Percentiles rank a stretch among this genome's conserved stretches.
phyloP scores from a whole-genome alignment of 1,140 invertebrate species.

The Tetranychus cinnabarinus region DNA sequence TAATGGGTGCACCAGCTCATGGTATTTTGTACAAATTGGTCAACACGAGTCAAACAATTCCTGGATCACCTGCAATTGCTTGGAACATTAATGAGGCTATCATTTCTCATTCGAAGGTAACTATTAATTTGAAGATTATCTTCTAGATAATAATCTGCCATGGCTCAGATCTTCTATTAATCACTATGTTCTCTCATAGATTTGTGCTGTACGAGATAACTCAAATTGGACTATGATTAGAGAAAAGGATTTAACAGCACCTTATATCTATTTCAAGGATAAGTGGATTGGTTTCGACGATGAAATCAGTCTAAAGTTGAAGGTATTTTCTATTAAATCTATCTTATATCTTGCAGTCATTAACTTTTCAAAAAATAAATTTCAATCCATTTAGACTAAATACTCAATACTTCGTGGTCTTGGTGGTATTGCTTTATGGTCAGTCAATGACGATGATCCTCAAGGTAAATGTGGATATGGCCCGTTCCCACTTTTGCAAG shows the following conservation, averaged over 20 bases:
- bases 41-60: not conserved
- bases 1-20: constrained; percentile 8
- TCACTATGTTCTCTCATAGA: not conserved
- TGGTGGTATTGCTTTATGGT: constrained; percentile 26
- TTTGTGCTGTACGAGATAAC: constrained; percentile 7
- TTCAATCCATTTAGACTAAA: constrained; percentile 24
- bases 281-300: constrained; percentile 12
- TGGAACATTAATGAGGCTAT: constrained; percentile 3
- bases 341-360: not conserved
- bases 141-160: too few relatives aligned
- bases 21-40: constrained; percentile 1
- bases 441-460: constrained; percentile 20
- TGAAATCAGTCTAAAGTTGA: constrained; percentile 11
- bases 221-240: constrained; percentile 9
- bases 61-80: constrained; percentile 2
- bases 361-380: not conserved
- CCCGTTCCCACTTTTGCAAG: constrained; percentile 10
- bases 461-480: constrained; percentile 16
- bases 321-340: not conserved
- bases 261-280: constrained; percentile 6
- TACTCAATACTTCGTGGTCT: constrained; percentile 30
- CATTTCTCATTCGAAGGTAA: constrained; percentile 1
- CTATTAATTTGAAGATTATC: too few relatives aligned
- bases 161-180: too few relatives aligned
- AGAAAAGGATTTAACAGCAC: constrained; percentile 7